Evolutionary conservation across 1,140 invertebrate genomes (phyloP), one percentile per base, ranked within the genome.

Genomic region (Zophobas atratus): DNA sequence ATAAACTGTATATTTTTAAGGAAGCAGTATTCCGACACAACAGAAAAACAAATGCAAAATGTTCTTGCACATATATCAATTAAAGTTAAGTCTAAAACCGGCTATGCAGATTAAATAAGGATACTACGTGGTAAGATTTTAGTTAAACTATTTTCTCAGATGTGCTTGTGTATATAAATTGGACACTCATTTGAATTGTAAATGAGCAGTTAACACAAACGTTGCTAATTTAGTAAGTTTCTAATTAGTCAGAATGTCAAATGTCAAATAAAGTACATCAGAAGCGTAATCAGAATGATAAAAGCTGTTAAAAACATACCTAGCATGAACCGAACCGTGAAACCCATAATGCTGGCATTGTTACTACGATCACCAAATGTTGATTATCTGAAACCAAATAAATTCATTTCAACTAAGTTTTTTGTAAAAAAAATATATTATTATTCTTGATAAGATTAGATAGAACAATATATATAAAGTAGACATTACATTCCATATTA

Each of bases 281-380:
- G 43, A 4, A 46, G 6, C 3, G 43, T 43, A 60, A 77, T 48
- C n/a, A 70, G 55, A 72, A 32, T 8, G 67, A 73, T 53, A 71
- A 46, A 77, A 73, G n/a, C 39, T 39, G 76, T 72, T 76, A 38
- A 71, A 77, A 73, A 81, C 82, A 80, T 83, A 84, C 84, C 84
- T 81, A 81, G 60, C n/a, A 82, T 80, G 56, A 83, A 76, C 57
- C 80, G 82, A 81, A 83, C 80, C 81, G 77, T 81, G 79, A 83
- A 82, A 71, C 76, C 83, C 84, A 84, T 84, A 84, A 80, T 84
- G 81, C 56, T 73, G 56, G 82, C 83, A 82, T 84, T 81, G 77
- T 82, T 77, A 77, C 81, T 71, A 49, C 8, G 35, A 46, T 75
- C 33, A 75, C 38, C 41, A 53, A 60, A 41, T 53, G 34, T 56